A percentile compares a stretch with the other conserved stretches of the same genome.
Evolutionary conservation across 2,113 vertebrate genomes (phyloP).

Genomic region (Lates calcarifer): DNA sequence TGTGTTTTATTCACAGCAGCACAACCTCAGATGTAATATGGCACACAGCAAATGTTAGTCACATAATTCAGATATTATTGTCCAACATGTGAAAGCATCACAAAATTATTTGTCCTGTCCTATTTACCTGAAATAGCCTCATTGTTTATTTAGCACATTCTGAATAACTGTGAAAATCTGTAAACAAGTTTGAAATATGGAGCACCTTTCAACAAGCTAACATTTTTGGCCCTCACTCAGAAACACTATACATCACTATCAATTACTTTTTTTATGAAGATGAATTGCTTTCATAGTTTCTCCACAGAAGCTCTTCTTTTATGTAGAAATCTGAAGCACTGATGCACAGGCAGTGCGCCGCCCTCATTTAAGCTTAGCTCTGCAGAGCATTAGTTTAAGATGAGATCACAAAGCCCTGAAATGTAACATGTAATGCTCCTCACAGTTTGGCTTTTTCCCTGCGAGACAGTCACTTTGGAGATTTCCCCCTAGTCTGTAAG

Average conservation of each 20-base stretch:
- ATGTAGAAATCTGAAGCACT: slow-evolving; percentile 37
- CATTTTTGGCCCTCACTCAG: slow-evolving; percentile 34
- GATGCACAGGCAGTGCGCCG: slow-evolving; percentile 33
- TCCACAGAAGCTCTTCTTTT: slow-evolving; percentile 42
- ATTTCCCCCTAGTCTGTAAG: slow-evolving; percentile 29
- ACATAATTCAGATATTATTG: background rate
- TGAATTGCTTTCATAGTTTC: slow-evolving; percentile 59
- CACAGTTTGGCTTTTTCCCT: slow-evolving; percentile 21
- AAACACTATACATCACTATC: slow-evolving; percentile 67
- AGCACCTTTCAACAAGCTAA: slow-evolving; percentile 37
- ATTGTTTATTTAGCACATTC: slow-evolving; percentile 34
- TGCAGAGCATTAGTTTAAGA: slow-evolving; percentile 51
- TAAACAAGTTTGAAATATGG: slow-evolving; percentile 72
- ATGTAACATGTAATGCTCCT: slow-evolving; percentile 29
- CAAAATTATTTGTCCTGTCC: slow-evolving; percentile 18
- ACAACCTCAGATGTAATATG: background rate
- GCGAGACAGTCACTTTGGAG: slow-evolving; percentile 27
- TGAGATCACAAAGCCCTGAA: slow-evolving; percentile 62
- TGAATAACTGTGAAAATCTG: slow-evolving; percentile 39
- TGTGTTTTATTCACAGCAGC: slow-evolving; percentile 24
- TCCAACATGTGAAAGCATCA: background rate
- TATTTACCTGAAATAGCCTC: slow-evolving; percentile 53
- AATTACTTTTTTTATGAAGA: slow-evolving; percentile 64
- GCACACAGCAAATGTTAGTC: slow-evolving; percentile 12
- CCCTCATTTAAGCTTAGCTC: slow-evolving; percentile 63